These are phyloP conservation scores for Nothobranchius kuhntae DNA, from an alignment of 2,113 vertebrate genomes.

Conservation along the genomic window DNA sequence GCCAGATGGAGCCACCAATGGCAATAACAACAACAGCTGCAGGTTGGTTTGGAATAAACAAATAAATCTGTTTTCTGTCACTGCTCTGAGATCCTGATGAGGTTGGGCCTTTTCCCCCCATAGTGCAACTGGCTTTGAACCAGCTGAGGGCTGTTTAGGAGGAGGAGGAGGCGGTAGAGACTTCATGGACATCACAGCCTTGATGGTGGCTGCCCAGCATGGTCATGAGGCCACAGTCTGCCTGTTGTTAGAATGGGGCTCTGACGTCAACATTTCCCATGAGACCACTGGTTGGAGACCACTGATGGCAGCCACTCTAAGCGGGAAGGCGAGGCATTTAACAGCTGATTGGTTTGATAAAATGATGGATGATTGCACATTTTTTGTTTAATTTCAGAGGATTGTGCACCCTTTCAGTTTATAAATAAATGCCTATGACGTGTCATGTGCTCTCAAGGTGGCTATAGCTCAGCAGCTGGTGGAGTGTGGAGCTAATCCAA, in stretches of 20 bases:
- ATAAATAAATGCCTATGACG: too few relatives aligned
- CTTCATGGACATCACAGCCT: conserved; percentile 86
- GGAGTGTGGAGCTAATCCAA: conserved; percentile 89
- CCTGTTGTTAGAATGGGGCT: conserved; percentile 91
- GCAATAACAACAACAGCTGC: conserved; percentile 75
- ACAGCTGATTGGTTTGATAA: not conserved
- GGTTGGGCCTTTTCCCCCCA: not conserved
- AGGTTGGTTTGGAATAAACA: conserved; percentile 36
- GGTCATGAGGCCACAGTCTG: conserved; percentile 86
- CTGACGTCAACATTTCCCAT: conserved; percentile 84
- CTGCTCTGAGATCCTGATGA: not conserved
- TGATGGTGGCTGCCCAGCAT: conserved; percentile 91
- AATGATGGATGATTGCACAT: too few relatives aligned
- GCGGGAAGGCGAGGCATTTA: conserved; percentile 75
- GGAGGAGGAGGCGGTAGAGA: conserved; percentile 65
- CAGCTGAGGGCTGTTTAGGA: conserved; percentile 49
- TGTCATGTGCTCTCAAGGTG: conserved; percentile 58
- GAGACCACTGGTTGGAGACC: conserved; percentile 90
- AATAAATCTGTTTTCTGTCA: not conserved
- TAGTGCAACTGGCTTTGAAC: conserved; percentile 51
- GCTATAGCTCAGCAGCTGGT: conserved; percentile 88
- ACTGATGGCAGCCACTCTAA: conserved; percentile 88
- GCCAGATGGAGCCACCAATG: conserved; percentile 60
- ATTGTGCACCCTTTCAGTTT: too few relatives aligned
- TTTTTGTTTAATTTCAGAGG: too few relatives aligned